Evolutionary conservation across 2,797 vertebrate species (phyloP).

Genomic region (Choloepus didactylus): DNA sequence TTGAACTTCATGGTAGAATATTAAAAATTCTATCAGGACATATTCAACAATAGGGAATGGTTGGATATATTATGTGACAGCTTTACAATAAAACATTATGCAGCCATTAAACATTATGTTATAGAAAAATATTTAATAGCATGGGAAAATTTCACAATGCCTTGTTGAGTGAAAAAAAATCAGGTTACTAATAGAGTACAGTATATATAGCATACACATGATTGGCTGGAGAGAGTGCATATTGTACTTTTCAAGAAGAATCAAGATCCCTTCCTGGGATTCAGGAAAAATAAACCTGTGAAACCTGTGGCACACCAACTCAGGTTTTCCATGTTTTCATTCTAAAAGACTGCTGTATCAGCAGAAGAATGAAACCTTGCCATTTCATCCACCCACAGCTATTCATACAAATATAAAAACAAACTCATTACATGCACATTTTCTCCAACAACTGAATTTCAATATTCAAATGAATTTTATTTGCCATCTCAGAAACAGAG

Average conservation of each 20-base stretch:
- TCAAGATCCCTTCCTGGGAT: conserved; percentile 64
- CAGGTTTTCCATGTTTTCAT: background rate
- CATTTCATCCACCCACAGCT: background rate
- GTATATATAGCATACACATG: conserved; percentile 60
- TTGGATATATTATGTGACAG: background rate
- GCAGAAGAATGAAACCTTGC: conserved; percentile 24
- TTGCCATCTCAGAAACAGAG: conserved; percentile 18
- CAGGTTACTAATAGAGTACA: background rate
- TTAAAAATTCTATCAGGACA: conserved; percentile 28
- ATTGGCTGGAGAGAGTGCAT: conserved; percentile 37
- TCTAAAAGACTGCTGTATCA: conserved; percentile 56
- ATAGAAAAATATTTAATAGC: background rate
- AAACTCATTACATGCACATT: background rate
- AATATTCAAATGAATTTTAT: conserved; percentile 56
- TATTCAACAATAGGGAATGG: background rate
- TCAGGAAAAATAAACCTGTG: conserved; percentile 68
- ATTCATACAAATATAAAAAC: conserved; percentile 52
- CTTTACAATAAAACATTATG: background rate
- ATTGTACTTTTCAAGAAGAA: conserved; percentile 69
- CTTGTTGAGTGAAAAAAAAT: background rate
- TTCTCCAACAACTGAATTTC: conserved; percentile 42
- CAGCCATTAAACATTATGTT: background rate
- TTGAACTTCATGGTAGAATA: background rate
- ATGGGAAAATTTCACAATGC: background rate
- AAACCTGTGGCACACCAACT: conserved; percentile 72